Percentiles rank a stretch among this genome's conserved stretches.
Evolutionary conservation across 2,113 vertebrate species (phyloP).

Genomic region (Fregata magnificens): DNA sequence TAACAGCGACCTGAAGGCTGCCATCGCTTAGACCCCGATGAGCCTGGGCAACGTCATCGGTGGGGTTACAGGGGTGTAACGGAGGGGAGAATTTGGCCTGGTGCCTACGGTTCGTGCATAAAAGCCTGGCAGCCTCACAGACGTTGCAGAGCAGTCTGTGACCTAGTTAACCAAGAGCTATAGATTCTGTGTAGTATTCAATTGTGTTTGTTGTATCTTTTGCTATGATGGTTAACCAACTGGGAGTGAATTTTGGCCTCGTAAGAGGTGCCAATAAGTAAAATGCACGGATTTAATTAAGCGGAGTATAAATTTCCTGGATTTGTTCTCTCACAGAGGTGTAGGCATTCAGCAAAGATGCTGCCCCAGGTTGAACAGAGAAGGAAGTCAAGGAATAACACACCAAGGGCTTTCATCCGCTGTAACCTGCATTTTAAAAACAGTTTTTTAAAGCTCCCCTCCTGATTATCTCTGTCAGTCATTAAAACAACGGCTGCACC

Average conservation of each 20-base stretch:
- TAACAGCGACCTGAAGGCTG: not conserved
- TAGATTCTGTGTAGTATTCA: not conserved
- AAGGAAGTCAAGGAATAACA: not conserved
- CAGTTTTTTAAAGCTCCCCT: not conserved
- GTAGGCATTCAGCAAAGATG: not conserved
- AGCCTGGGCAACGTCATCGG: fast-evolving
- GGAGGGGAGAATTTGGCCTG: not conserved
- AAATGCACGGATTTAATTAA: constrained; percentile 2
- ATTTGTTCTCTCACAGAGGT: not conserved
- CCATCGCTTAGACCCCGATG: fast-evolving
- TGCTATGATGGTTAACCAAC: not conserved
- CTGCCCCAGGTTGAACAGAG: not conserved
- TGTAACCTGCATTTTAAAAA: not conserved
- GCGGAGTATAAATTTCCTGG: not conserved
- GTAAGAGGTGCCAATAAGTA: not conserved
- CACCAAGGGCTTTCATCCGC: not conserved
- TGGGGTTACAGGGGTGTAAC: not conserved
- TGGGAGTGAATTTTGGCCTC: not conserved
- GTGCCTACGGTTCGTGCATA: not conserved
- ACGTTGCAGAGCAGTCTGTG: not conserved
- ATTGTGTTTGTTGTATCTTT: not conserved
- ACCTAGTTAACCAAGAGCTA: constrained; percentile 33
- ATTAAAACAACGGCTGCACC: not conserved
- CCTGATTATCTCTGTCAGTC: not conserved
- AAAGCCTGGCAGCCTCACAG: not conserved